Conservation (phyloP, 37 sponge, comb jelly and placozoan genomes). For the Petrosia ficiformis region DNA sequence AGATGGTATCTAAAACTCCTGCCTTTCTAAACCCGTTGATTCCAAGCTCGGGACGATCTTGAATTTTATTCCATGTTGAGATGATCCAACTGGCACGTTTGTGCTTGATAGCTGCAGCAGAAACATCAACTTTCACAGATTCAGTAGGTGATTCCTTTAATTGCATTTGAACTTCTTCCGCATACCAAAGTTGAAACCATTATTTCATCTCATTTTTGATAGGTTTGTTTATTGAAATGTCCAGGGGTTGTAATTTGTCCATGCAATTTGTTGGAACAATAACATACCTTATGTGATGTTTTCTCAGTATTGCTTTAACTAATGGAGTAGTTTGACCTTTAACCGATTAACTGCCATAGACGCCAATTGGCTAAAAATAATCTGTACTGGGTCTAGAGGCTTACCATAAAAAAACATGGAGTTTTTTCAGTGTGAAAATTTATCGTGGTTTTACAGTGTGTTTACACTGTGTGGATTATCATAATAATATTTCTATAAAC, state of each 20-base stretch:
- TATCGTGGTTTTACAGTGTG: too few relatives aligned
- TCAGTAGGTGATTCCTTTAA: conserved; percentile 5
- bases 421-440: too few relatives aligned
- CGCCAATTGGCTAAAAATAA: not conserved
- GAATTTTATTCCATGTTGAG: conserved; percentile 16
- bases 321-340: conserved; percentile 27
- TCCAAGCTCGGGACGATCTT: not conserved
- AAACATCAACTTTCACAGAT: conserved; percentile 23
- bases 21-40: conserved; percentile 39
- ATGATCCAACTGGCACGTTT: conserved; percentile 36
- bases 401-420: too few relatives aligned
- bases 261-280: conserved; percentile 28
- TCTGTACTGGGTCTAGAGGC: too few relatives aligned
- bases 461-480: too few relatives aligned
- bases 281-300: conserved; percentile 11
- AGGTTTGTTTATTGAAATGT: conserved; percentile 32
- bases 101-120: conserved; percentile 12
- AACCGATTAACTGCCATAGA: too few relatives aligned
- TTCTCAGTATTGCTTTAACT: not conserved
- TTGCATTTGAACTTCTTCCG: conserved; percentile 31
- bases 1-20: conserved; percentile 15
- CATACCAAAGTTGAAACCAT: conserved; percentile 31
- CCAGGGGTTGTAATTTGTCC: conserved; percentile 23
- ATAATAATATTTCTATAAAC: too few relatives aligned
- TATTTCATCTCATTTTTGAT: conserved; percentile 26